Base-by-base conservation (phyloP, 2,888 invertebrate species). In the Leucophora obtusa region DNA sequence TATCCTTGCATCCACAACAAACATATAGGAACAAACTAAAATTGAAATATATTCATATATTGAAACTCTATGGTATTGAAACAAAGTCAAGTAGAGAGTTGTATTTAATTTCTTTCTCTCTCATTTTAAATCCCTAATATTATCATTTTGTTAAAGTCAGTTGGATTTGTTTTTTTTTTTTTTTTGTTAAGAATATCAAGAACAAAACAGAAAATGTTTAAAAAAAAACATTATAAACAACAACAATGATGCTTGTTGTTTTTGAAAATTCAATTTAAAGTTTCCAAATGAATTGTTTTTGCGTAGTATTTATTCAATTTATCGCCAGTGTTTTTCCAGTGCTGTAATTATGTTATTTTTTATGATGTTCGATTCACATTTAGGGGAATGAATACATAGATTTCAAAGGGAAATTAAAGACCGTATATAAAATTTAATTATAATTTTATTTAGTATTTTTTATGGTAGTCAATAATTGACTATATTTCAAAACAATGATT, bases 141-240 rank as follows among this genome's bases (percentile, higher is more conserved):
- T 59, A 8, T 56, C 63, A 18, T 47, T 66, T 68, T 73, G 28
- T 28, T 28, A 28, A 28, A 6, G 28, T 7, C 28, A 28, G 28
- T 28, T 28, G 28, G 28, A 6, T 28, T 15, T 56, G 33, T 53
- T 33, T 24, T 21, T 21, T 21, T 21, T 28, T 28, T 28, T 59
- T 43, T 35, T n/a, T 60, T 38, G 4, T 76, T 35, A 77, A 77
- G 77, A 59, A 77, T 35, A 71, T 35, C 17, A 10, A n/a, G 65
- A 71, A 53, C 71, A 77, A 71, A 77, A 65, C 71, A 77, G 53
- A 71, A 59, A 71, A 6, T 59, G 21, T 59, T 11, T 35, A n/a
- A 0, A 50, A n/a, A 0, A 50, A 63, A 50, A 18, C 15, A 54
- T 38, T 50, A 38, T 35, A 56, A 15, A 43, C 38, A 43, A 43